These are phyloP conservation scores for Eristalinus aeneus DNA, from an alignment of 2,888 invertebrate species.

Conservation along the genomic window DNA sequence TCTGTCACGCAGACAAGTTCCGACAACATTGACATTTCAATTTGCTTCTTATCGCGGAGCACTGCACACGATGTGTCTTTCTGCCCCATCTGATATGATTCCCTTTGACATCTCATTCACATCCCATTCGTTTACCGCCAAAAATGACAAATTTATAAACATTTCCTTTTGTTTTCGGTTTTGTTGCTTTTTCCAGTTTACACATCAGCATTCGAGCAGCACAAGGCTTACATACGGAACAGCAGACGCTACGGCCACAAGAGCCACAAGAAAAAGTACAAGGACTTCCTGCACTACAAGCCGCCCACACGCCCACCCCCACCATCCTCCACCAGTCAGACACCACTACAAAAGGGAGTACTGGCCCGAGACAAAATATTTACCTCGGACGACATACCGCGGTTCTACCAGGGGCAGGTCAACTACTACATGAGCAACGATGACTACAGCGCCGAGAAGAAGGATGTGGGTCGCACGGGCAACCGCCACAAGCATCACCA, in stretches of 20 bases:
- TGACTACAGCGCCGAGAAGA: conserved; percentile 42
- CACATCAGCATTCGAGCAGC: conserved; percentile 76
- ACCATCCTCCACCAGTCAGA: conserved; percentile 34
- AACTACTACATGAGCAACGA: conserved; percentile 77
- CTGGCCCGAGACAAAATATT: conserved; percentile 49
- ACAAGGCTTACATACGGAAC: conserved; percentile 76
- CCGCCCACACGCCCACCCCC: conserved; percentile 64
- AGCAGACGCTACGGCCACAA: conserved; percentile 77
- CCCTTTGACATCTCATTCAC: conserved; percentile 15
- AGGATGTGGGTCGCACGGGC: conserved; percentile 48
- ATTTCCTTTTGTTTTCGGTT: not conserved
- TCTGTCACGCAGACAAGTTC: not conserved
- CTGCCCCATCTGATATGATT: not conserved
- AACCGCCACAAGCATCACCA: conserved; percentile 45
- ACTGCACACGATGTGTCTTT: not conserved
- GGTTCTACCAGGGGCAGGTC: conserved; percentile 78
- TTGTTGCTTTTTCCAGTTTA: conserved; percentile 45
- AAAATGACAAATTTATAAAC: conserved; percentile 9
- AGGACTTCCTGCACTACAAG: conserved; percentile 75
- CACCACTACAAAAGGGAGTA: conserved; percentile 26
- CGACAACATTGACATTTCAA: conserved; percentile 1
- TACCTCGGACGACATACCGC: conserved; percentile 66
- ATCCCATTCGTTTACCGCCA: not conserved
- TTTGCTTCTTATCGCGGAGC: not conserved
- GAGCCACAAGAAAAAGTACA: conserved; percentile 78